Evolutionary conservation across 92 coral and sea anemone genomes (phyloP).

Genomic region (Zoanthus gigantus): DNA sequence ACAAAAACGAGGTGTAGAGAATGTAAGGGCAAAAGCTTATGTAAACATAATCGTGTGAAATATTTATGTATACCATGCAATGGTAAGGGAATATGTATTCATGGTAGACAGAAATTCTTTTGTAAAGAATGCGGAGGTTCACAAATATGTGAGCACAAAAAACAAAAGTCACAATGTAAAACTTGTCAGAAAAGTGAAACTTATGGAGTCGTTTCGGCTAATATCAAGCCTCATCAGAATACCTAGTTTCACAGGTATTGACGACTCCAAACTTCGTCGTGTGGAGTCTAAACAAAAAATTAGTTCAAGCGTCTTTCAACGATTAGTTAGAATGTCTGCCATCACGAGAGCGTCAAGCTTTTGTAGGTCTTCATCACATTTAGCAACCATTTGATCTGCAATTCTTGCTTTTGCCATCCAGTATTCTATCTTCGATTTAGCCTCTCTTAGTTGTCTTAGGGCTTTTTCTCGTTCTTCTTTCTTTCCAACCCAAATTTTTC

Average conservation of each 20-base stretch:
- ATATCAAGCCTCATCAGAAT: constrained; percentile 34
- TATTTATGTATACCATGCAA: too few species aligned
- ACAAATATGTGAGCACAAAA: too few species aligned
- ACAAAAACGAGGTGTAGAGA: too few species aligned
- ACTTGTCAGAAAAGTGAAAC: too few species aligned
- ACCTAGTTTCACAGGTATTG: constrained; percentile 54
- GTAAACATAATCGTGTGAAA: too few species aligned
- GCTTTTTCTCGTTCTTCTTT: constrained; percentile 60
- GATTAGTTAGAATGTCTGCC: constrained; percentile 51
- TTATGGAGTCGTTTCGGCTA: constrained; percentile 51
- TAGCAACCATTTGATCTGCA: constrained; percentile 45
- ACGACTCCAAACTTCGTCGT: constrained; percentile 33
- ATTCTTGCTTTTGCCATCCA: constrained; percentile 65
- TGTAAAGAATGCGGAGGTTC: too few species aligned
- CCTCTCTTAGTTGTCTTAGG: constrained; percentile 60
- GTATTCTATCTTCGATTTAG: constrained; percentile 61
- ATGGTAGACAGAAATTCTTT: too few species aligned
- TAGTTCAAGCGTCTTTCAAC: constrained; percentile 54
- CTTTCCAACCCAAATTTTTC: constrained; percentile 56
- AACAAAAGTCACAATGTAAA: too few species aligned
- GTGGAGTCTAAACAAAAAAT: constrained; percentile 55
- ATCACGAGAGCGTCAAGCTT: constrained; percentile 60
- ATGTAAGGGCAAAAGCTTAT: too few species aligned
- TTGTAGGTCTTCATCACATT: constrained; percentile 61
- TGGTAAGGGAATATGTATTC: too few species aligned